Evolutionary conservation across 2,888 invertebrate species (phyloP), one percentile per base, ranked within the genome.

Genomic region (Eristalis arbustorum): DNA sequence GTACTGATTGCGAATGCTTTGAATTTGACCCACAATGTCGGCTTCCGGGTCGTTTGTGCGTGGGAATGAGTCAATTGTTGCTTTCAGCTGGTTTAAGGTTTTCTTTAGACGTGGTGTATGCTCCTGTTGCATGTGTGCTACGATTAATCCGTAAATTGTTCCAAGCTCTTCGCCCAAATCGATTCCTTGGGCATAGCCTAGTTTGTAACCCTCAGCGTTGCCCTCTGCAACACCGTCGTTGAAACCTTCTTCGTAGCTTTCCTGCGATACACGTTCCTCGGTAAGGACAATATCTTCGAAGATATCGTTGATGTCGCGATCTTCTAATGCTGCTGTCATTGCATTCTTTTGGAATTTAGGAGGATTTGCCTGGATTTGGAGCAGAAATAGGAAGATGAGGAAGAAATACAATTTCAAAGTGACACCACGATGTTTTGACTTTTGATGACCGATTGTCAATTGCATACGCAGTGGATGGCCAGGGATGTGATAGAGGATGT

Each of bases 131-230:
- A 95, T 89, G 88, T 94, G 93, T 28, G 94, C 93, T 75, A 94
- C 93, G 1, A 95, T 92, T 63, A 94, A 93, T 3, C 96, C 96
- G 67, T 94, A 93, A 90, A 96, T 97, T 90, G 94, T 95, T 8
- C 97, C 97, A 90, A 98, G 92, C 92, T 97, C 96, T 63, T 95
- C 94, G 3, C 97, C 97, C 22, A 97, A 90, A 91, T 96, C 95
- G 71, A 95, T 94, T 11, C 96, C 97, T 91, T 95, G 95, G 88
- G 96, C 96, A 91, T 96, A 96, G 1, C 97, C 97, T 68, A 95
- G 91, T 90, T 95, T 95, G 90, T 94, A 96, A 94, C 22, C 94
- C 90, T 92, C 92, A 5, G 89, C 77, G 89, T 95, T 95, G 3
- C 95, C 96, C 89, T 95, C 94, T 40, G 92, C 91, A 68, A 92